Evolutionary conservation across 2,888 invertebrate species (phyloP).

Genomic region (Leucophenga maculata): DNA sequence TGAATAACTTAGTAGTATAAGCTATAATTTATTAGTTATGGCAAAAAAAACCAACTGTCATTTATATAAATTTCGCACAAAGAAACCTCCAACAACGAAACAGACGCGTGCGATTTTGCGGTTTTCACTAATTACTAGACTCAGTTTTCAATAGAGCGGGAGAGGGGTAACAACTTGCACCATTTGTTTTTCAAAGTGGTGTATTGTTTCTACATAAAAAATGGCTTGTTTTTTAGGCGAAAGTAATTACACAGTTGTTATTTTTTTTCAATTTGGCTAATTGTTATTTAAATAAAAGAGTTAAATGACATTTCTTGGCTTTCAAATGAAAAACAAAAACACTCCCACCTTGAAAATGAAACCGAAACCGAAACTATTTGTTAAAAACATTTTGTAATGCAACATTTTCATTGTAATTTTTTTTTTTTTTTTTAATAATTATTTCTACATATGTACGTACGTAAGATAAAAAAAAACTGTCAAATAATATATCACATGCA

Average conservation of each 20-base stretch:
- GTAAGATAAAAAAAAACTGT: too few relatives aligned
- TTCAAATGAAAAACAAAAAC: background rate
- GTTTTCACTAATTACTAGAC: background rate
- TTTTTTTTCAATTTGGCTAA: background rate
- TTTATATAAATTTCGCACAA: too few relatives aligned
- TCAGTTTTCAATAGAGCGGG: background rate
- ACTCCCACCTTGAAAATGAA: background rate
- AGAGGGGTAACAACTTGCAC: too few relatives aligned
- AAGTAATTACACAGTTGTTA: conserved; percentile 1
- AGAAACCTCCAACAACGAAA: too few relatives aligned
- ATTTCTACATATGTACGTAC: too few relatives aligned
- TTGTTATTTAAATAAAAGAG: background rate
- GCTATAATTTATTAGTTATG: background rate
- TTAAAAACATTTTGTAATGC: background rate
- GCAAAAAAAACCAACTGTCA: background rate
- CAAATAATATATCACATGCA: too few relatives aligned
- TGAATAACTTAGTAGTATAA: background rate
- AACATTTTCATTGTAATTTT: too few relatives aligned
- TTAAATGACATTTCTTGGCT: background rate
- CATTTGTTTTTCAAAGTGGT: background rate
- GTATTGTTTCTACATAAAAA: background rate
- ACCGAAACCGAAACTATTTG: background rate
- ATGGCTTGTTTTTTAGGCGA: conserved; percentile 1
- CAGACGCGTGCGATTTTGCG: background rate
- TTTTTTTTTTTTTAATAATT: too few relatives aligned